Evolutionary conservation across 2,797 vertebrate genomes (phyloP).

Genomic region (Chromobotia macracanthus): DNA sequence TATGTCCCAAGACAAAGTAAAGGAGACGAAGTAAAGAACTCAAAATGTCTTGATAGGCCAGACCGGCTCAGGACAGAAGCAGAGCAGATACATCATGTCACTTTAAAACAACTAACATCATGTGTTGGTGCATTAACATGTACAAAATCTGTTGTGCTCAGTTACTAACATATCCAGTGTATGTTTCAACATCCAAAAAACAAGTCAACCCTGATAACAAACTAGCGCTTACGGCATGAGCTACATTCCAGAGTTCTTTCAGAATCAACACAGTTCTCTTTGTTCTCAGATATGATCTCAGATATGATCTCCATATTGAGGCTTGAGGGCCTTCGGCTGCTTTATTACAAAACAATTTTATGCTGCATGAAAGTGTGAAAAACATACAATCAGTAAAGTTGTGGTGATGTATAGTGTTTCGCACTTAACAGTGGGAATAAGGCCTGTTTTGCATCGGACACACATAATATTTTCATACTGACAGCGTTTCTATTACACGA

Average conservation of each 20-base stretch:
- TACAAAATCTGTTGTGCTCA: neutral
- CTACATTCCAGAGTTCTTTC: constrained; percentile 32
- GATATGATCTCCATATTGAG: constrained; percentile 3
- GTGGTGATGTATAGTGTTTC: neutral
- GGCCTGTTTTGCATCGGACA: too few relatives aligned
- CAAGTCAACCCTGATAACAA: constrained; percentile 48
- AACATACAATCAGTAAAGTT: constrained; percentile 8
- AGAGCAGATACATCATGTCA: neutral
- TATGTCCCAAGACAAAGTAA: neutral
- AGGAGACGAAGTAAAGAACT: neutral
- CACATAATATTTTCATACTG: neutral
- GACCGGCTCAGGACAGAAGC: neutral
- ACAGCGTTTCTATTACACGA: too few relatives aligned
- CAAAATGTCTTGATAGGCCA: constrained; percentile 1
- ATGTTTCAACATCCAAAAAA: constrained; percentile 59
- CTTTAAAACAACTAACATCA: neutral
- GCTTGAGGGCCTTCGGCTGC: constrained; percentile 30
- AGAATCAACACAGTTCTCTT: constrained; percentile 63
- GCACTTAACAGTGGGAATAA: neutral
- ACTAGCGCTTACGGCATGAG: constrained; percentile 57
- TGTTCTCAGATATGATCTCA: constrained; percentile 60
- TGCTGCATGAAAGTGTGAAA: constrained; percentile 31
- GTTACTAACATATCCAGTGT: constrained; percentile 32
- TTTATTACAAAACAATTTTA: constrained; percentile 43
- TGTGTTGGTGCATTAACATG: neutral